phyloP scores from a whole-genome alignment of 2,888 invertebrate genomes.

The Sinohyriopsis cumingii region DNA sequence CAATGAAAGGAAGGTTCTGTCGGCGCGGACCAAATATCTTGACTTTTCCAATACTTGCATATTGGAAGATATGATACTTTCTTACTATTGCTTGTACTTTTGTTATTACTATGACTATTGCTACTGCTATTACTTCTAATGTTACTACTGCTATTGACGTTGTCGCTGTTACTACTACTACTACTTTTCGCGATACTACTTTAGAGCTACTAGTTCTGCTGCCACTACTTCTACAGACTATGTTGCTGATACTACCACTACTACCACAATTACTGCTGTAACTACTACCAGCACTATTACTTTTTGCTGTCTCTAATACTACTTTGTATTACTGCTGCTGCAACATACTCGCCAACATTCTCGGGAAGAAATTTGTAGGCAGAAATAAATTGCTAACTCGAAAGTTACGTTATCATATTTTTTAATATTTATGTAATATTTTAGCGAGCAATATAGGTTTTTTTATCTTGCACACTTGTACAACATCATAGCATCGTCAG shows the following conservation, averaged over 20 bases:
- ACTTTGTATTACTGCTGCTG: constrained; percentile 19
- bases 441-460: too few species aligned
- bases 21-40: too few species aligned
- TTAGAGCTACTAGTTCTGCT: constrained; percentile 16
- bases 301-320: constrained; percentile 15
- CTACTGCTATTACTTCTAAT: constrained; percentile 16
- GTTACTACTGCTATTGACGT: constrained; percentile 7
- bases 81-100: constrained; percentile 6
- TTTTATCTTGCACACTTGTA: too few species aligned
- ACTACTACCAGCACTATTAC: constrained; percentile 25
- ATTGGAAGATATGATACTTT: background rate
- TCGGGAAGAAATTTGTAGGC: too few species aligned
- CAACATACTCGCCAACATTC: background rate
- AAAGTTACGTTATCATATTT: too few species aligned
- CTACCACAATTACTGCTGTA: constrained; percentile 15
- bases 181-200: constrained; percentile 15
- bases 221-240: constrained; percentile 17
- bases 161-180: constrained; percentile 17
- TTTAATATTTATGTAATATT: too few species aligned
- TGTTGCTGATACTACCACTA: constrained; percentile 22
- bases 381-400: too few species aligned
- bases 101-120: constrained; percentile 6
- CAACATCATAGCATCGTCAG: too few species aligned
- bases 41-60: too few species aligned
- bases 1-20: too few species aligned